Percentiles rank a stretch among this genome's conserved stretches.
These are phyloP conservation scores for Panthera uncia DNA, from an alignment of 2,113 vertebrate species.

Conservation along the genomic window DNA sequence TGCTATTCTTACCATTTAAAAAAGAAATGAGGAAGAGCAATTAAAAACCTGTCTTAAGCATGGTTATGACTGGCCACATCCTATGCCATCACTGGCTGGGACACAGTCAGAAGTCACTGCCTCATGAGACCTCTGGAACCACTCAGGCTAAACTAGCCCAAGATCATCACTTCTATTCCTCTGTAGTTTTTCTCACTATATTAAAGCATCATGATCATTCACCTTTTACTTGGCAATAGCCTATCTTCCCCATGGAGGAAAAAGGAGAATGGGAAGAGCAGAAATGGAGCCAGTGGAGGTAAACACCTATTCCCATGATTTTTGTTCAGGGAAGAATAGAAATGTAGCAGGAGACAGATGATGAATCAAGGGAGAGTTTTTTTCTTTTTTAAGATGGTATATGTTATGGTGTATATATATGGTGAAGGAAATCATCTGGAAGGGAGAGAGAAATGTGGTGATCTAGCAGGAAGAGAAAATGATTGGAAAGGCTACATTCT, in stretches of 20 bases:
- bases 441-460: not conserved
- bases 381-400: not conserved
- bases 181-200: not conserved
- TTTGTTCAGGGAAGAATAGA: not conserved
- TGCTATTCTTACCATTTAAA: not conserved
- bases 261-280: not conserved
- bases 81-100: not conserved
- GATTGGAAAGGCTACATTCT: not conserved
- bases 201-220: not conserved
- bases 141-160: not conserved
- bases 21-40: not conserved
- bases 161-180: not conserved
- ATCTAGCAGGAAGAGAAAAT: not conserved
- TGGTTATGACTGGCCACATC: not conserved
- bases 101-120: not conserved
- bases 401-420: not conserved
- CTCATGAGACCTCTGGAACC: not conserved
- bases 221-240: not conserved
- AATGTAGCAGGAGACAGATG: not conserved
- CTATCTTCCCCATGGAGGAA: not conserved
- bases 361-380: not conserved
- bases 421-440: not conserved
- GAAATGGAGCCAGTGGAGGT: not conserved
- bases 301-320: not conserved
- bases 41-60: not conserved